Evolutionary conservation across 64 coral and sea anemone genomes (phyloP), one percentile per base, ranked within the genome.

Genomic region (Stichodactyla helianthus): DNA sequence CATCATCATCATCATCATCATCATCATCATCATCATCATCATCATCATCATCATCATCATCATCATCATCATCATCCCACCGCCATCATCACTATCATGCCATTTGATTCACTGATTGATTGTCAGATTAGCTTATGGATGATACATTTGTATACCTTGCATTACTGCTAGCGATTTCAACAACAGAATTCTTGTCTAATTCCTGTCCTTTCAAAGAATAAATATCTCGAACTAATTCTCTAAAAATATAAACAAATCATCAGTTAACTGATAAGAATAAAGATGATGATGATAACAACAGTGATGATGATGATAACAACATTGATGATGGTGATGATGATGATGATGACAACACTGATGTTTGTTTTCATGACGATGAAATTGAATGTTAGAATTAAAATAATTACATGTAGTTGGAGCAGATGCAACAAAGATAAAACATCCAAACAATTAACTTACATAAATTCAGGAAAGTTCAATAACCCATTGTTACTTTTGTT

Each of bases 381-480:
- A 71, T 71, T 16, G 25, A 22, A 17, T 71, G 35, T 44, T 44
- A 44, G 1, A 44, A 44, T 44, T 44, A 44, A 44, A 44, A 3
- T 44, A 44, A 44, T 44, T 44, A 44, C 35, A 44, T 44, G 35
- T 44, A 44, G 35, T 44, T 44, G 35, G 2, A 44, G 35, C 35
- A 44, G 35, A 44, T 44, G 4, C 35, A 44, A 44, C 35, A 44
- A 44, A 44, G 35, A 44, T 44, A 44, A 10, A 53, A 81, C 5
- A 81, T 53, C 13, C 44, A 19, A 53, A 28, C 53, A 8, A 51
- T 53, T n/a, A 15, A 83, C 93, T 83, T 83, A 94, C 93, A 80
- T 90, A 17, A 94, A 90, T 81, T 88, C 93, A 4, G 90, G 51
- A 86, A 87, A 83, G 79, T 82, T 80, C 9, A 94, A 53, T 83